Conservation (phyloP, 2,113 vertebrate genomes). For the Vidua macroura region DNA sequence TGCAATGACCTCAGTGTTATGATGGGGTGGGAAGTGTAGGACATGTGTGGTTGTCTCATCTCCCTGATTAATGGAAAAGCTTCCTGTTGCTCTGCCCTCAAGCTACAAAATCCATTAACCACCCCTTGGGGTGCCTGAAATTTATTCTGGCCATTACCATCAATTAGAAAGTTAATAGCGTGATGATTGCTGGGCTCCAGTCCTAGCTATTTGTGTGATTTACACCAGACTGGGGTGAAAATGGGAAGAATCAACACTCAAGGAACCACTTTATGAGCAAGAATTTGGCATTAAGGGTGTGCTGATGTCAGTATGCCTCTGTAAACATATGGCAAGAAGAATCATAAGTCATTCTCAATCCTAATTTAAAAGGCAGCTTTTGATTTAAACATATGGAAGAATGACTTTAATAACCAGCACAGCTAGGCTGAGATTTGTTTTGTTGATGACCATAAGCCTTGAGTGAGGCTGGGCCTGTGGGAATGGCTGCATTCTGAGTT, state of each 20-base stretch:
- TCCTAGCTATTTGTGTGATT: slow-evolving; percentile 58
- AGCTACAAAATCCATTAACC: slow-evolving; percentile 59
- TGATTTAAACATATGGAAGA: background rate
- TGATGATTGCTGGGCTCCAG: slow-evolving; percentile 40
- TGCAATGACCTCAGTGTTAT: background rate
- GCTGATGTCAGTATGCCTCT: background rate
- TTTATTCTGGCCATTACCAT: slow-evolving; percentile 62
- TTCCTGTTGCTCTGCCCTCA: slow-evolving; percentile 42
- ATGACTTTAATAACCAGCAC: background rate
- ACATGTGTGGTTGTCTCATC: slow-evolving; percentile 1
- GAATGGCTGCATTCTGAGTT: background rate
- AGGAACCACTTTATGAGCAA: slow-evolving; percentile 12
- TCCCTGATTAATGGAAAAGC: slow-evolving; percentile 37
- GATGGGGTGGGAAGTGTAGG: background rate
- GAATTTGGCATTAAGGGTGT: background rate
- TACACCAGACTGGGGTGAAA: background rate
- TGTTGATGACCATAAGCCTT: background rate
- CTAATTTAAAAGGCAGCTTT: background rate
- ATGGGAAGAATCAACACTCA: background rate
- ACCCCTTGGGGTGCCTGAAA: slow-evolving; percentile 45
- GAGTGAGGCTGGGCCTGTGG: background rate
- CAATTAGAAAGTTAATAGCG: slow-evolving; percentile 59
- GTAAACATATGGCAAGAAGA: background rate
- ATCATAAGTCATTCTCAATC: background rate
- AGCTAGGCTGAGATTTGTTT: background rate